Evolutionary conservation across 2,797 vertebrate genomes (phyloP), one percentile per base, ranked within the genome.

Genomic region (Sphaeramia orbicularis): DNA sequence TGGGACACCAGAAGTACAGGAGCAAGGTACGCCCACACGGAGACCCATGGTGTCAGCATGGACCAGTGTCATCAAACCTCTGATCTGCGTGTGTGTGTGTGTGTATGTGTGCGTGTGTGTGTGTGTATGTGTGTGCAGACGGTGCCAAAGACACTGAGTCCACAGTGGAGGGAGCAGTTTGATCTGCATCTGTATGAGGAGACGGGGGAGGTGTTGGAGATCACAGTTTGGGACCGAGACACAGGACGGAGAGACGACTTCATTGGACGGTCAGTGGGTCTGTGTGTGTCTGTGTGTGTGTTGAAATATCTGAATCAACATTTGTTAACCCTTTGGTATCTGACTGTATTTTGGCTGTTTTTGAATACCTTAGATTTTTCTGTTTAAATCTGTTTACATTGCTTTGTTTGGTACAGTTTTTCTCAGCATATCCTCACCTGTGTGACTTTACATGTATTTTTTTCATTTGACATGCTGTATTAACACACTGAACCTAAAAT

Each of bases 161-260:
- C 97, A 44, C 96, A 96, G 78, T 99, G 97, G 97, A 95, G 96
- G 60, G 96, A 98, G 76, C 95, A 97, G 87, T 98, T 99, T 88
- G 96, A 98, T 88, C 95, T 99, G 64, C 95, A 97, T 79, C 92
- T 97, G 65, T 96, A 94, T 56, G 96, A 99, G 24, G 96, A 99
- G 89, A 92, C 84, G 13, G 96, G 94, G 13, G 96, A 95, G 35
- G 80, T 95, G 77, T 82, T 99, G 83, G 96, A 98, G 83, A 96
- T 97, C 88, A 94, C 95, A 0, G 96, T 97, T 30, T 99, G 97
- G 97, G 96, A 98, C 93, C 95, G 86, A 91, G 97, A 98, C 71
- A 93, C 94, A 4, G 95, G 96, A 24, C 94, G 96, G 80, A 96
- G 89, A 48, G 97, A 98, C 78, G 97, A 99, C 92, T 99, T 98